Evolutionary conservation across 2,113 vertebrate species (phyloP).

Genomic region (Mustela nigripes): DNA sequence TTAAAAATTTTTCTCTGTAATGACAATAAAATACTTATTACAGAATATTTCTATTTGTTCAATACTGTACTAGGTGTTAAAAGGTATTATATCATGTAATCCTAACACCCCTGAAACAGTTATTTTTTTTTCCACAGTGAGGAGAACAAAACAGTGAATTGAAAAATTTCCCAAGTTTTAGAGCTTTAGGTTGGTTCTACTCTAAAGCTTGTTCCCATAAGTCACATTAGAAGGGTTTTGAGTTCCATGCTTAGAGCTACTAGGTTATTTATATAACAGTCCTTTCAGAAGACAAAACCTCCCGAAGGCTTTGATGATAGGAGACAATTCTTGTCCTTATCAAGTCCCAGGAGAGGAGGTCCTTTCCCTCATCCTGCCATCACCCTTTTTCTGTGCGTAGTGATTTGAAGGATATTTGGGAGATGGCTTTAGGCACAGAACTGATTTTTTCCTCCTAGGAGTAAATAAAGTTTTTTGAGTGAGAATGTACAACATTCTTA

Average conservation of each 20-base stretch:
- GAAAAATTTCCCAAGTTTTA: not conserved
- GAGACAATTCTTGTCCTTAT: not conserved
- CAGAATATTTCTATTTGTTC: conserved; percentile 25
- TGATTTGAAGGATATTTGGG: not conserved
- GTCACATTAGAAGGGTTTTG: not conserved
- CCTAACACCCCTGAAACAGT: not conserved
- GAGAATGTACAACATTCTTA: conserved; percentile 31
- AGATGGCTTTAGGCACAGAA: conserved; percentile 26
- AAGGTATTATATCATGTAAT: conserved; percentile 7
- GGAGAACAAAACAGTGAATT: conserved; percentile 10
- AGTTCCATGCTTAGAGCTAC: not conserved
- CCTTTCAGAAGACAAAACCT: conserved; percentile 8
- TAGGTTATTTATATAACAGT: not conserved
- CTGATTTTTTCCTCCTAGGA: conserved; percentile 12
- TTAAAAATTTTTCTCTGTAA: not conserved
- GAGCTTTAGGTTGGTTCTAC: not conserved
- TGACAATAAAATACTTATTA: conserved; percentile 34
- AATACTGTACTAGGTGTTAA: conserved; percentile 4
- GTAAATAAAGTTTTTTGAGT: conserved; percentile 37
- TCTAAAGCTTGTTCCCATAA: not conserved
- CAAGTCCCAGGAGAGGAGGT: not conserved
- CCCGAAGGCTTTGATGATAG: not conserved
- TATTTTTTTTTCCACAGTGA: not conserved
- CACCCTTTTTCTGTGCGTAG: not conserved
- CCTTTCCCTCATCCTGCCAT: not conserved